Percentiles rank a stretch among this genome's conserved stretches.
phyloP scores from a whole-genome alignment of 2,113 vertebrate species.

The Cynopterus brachyotis region DNA sequence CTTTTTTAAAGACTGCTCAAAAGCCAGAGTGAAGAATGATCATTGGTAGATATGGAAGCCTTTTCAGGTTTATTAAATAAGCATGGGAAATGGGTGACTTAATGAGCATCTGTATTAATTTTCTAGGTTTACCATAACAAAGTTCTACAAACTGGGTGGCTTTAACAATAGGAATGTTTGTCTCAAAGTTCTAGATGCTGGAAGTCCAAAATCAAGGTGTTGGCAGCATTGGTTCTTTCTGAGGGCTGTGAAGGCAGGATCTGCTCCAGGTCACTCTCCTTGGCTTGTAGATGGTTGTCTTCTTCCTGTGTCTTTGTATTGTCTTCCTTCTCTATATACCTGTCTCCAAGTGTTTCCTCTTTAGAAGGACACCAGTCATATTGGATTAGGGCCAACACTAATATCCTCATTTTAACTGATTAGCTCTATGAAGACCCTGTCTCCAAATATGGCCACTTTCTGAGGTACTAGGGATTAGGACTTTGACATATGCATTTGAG shows the following conservation, averaged over 20 bases:
- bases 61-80: not conserved
- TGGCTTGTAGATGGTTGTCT: not conserved
- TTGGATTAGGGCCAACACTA: not conserved
- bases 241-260: not conserved
- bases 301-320: not conserved
- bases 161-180: not conserved
- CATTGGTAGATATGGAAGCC: not conserved
- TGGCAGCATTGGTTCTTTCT: not conserved
- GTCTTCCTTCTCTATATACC: accelerated
- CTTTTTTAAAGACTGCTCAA: not conserved
- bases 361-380: not conserved
- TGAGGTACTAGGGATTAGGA: not conserved
- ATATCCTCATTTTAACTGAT: not conserved
- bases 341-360: not conserved
- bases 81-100: not conserved
- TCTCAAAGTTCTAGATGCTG: not conserved
- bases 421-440: not conserved
- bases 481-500: not conserved
- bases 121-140: not conserved
- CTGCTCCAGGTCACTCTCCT: not conserved
- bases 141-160: too few relatives aligned
- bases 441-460: not conserved
- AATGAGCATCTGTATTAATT: not conserved
- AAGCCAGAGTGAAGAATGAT: not conserved
- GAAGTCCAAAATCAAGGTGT: not conserved